Conservation (phyloP, 2,888 invertebrate species). For the Andrena bucephala region DNA sequence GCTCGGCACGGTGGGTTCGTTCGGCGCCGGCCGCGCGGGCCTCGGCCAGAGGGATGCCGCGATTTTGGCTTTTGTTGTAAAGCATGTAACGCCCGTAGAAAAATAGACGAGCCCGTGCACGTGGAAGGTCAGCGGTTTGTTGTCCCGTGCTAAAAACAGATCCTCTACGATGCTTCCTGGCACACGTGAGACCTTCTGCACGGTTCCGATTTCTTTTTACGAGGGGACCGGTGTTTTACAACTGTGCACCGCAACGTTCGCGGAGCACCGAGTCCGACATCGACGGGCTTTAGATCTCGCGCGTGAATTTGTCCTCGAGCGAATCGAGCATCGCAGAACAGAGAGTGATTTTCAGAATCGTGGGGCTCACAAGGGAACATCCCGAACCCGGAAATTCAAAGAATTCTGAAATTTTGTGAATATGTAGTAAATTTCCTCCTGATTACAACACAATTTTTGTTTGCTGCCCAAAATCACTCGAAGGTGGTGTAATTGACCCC, state of each 20-base stretch:
- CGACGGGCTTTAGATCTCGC: not conserved
- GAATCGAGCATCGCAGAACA: too few species aligned
- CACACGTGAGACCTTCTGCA: constrained; percentile 14
- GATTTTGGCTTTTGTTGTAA: not conserved
- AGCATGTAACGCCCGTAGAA: not conserved
- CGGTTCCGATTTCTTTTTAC: constrained; percentile 41
- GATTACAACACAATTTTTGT: too few species aligned
- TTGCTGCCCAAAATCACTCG: too few species aligned
- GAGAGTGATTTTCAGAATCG: too few species aligned
- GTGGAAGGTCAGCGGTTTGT: constrained; percentile 46
- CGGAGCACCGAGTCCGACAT: not conserved
- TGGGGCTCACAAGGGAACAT: too few species aligned
- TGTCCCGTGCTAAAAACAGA: constrained; percentile 66
- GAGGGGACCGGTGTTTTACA: constrained; percentile 17
- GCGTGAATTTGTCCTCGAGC: not conserved
- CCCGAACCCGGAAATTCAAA: too few species aligned
- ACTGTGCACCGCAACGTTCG: not conserved
- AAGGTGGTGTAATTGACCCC: too few species aligned
- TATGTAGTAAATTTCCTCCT: too few species aligned
- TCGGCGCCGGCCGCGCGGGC: too few species aligned
- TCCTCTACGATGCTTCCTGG: constrained; percentile 8
- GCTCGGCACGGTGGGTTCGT: not conserved
- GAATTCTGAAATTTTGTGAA: too few species aligned
- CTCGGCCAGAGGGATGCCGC: not conserved
- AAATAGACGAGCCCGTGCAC: constrained; percentile 29